These are phyloP conservation scores for Toxonevra muliebris DNA, from an alignment of 2,888 invertebrate genomes.

Conservation along the genomic window DNA sequence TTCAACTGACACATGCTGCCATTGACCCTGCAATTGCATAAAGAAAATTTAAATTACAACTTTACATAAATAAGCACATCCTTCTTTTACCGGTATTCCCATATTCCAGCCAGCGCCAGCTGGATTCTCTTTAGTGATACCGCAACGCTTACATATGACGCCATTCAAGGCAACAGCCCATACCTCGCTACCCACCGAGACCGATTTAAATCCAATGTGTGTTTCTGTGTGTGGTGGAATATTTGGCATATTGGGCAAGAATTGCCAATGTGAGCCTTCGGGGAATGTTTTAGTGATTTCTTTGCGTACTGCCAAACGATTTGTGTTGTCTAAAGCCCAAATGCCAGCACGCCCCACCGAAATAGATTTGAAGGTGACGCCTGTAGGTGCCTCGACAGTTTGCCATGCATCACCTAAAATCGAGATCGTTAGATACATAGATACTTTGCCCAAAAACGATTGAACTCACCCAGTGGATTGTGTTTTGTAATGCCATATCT, in stretches of 20 bases:
- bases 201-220: constrained; percentile 72
- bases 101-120: constrained; percentile 83
- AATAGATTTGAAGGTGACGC: constrained; percentile 76
- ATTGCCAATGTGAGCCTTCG: constrained; percentile 87
- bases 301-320: constrained; percentile 79
- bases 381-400: constrained; percentile 77
- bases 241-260: constrained; percentile 70
- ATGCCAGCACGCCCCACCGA: constrained; percentile 78
- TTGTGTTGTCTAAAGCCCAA: constrained; percentile 82
- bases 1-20: constrained; percentile 65
- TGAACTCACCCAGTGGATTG: constrained; percentile 69
- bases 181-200: constrained; percentile 78
- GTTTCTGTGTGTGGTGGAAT: constrained; percentile 69
- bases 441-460: neutral
- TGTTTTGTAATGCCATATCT: constrained; percentile 77
- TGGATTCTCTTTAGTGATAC: constrained; percentile 77
- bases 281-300: constrained; percentile 80
- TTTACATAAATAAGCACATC: neutral
- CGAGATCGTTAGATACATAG: neutral
- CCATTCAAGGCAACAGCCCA: constrained; percentile 82
- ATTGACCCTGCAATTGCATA: constrained; percentile 67
- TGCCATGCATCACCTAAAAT: constrained; percentile 74
- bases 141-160: constrained; percentile 75
- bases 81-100: constrained; percentile 67
- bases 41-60: constrained; percentile 15